These are phyloP conservation scores for Dasypus novemcinctus DNA, from an alignment of 2,113 vertebrate genomes.

Conservation along the genomic window DNA sequence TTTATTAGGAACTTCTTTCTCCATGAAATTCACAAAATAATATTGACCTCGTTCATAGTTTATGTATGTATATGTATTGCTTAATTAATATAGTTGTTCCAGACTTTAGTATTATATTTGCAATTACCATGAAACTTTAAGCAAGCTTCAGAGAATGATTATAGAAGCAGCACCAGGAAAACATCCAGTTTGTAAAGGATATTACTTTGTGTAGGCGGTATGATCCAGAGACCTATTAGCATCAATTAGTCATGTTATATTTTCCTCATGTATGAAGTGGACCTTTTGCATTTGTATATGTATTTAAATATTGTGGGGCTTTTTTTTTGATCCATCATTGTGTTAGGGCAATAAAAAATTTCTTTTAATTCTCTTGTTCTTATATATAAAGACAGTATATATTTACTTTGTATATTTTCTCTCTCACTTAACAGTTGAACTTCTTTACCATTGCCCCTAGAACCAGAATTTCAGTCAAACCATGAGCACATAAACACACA, in stretches of 20 bases:
- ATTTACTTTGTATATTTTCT: not conserved
- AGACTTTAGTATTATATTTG: not conserved
- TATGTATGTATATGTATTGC: not conserved
- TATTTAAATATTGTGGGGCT: not conserved
- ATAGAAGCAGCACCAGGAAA: not conserved
- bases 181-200: not conserved
- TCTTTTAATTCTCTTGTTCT: not conserved
- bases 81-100: not conserved
- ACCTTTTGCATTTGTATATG: not conserved
- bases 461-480: constrained; percentile 13
- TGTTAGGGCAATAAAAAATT: not conserved
- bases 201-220: not conserved
- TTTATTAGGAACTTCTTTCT: not conserved
- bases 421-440: not conserved
- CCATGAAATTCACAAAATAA: not conserved
- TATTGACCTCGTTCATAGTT: not conserved
- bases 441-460: not conserved
- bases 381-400: not conserved
- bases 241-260: not conserved
- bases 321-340: not conserved
- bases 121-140: not conserved
- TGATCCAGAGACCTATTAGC: not conserved
- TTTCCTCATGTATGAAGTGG: not conserved
- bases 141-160: not conserved
- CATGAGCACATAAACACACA: not conserved